Base-by-base conservation (phyloP, 2,113 vertebrate species). In the Podiceps cristatus region DNA sequence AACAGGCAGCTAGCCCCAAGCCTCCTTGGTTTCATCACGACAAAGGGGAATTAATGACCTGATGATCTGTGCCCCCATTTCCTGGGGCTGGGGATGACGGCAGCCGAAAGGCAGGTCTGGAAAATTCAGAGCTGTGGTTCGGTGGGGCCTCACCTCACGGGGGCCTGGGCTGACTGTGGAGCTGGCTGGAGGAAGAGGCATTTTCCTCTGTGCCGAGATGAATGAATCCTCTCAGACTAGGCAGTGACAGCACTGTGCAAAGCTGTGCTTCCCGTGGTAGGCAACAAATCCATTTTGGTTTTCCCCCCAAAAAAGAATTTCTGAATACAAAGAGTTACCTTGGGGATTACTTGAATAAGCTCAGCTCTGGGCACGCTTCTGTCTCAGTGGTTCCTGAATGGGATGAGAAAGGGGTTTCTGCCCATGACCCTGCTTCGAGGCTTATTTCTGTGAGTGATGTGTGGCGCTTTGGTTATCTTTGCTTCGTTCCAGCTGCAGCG, bases 121-220 rank as follows among this genome's bases (percentile, higher is more conserved):
- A 47, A 92, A 64, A 82, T n/a, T 22, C 11, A 59, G 40, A 88
- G 25, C 62, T 92, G 53, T 63, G 40, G 7, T 91, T 89, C 3
- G 2, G 1, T 42, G 29, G 49, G 40, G 14, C 27, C 83, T 93
- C 2, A 7, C 28, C 44, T 94, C 1, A 0, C 9, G 0, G 12
- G 27, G 17, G 0, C 62, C 29, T 86, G 58, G 40, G 27, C 9
- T 68, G 35, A 52, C 19, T 25, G 27, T 56, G 33, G 59, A 84
- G 3, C 1, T 91, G 19, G 7, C 33, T 84, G 59, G 63, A 47
- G 35, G 37, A 93, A 40, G 28, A 68, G 44, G 42, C 5, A 17
- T 72, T 89, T 77, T 87, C 45, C 19, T 90, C 19, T 28, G 29
- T 89, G 20, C 29, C 66, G 33, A 27, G 50, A 58, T 90, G 73